A percentile compares a stretch with the other conserved stretches of the same genome.
Evolutionary conservation across 2,888 invertebrate species (phyloP).

Genomic region (Colletes collaris): DNA sequence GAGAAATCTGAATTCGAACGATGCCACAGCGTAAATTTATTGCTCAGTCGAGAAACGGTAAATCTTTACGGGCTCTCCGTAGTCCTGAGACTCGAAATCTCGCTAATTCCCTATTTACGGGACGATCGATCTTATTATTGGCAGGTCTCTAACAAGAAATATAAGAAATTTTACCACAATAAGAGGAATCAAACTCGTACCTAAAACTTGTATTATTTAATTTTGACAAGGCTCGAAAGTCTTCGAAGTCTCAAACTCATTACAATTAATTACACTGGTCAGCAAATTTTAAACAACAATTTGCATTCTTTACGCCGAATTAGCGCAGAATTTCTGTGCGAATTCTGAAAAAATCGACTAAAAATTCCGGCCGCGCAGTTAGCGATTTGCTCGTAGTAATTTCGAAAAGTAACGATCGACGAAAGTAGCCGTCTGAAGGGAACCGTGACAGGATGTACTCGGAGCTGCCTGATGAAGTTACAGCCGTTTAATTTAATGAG

Average conservation of each 20-base stretch:
- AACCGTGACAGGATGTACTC: too few relatives aligned
- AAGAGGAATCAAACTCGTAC: too few relatives aligned
- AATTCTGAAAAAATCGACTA: background rate
- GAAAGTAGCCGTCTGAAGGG: background rate
- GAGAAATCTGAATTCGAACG: conserved; percentile 47
- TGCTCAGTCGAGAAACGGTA: conserved; percentile 9
- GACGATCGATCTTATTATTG: background rate
- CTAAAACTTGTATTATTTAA: too few relatives aligned
- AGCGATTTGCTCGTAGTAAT: background rate
- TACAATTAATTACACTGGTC: too few relatives aligned
- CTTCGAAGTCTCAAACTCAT: too few relatives aligned
- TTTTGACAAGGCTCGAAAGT: too few relatives aligned
- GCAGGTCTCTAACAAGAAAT: too few relatives aligned
- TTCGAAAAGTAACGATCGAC: too few relatives aligned
- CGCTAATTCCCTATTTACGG: background rate
- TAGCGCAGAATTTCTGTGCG: too few relatives aligned
- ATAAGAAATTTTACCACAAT: too few relatives aligned
- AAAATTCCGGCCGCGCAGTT: background rate
- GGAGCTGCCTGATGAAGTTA: conserved; percentile 32
- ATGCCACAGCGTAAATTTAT: conserved; percentile 44
- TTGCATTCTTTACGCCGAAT: too few relatives aligned
- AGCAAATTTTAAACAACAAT: too few relatives aligned
- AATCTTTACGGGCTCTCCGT: conserved; percentile 25
- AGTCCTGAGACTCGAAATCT: background rate
- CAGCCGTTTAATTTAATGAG: conserved; percentile 41